phyloP scores from a whole-genome alignment of 2,888 invertebrate species.

The Arge pagana region DNA sequence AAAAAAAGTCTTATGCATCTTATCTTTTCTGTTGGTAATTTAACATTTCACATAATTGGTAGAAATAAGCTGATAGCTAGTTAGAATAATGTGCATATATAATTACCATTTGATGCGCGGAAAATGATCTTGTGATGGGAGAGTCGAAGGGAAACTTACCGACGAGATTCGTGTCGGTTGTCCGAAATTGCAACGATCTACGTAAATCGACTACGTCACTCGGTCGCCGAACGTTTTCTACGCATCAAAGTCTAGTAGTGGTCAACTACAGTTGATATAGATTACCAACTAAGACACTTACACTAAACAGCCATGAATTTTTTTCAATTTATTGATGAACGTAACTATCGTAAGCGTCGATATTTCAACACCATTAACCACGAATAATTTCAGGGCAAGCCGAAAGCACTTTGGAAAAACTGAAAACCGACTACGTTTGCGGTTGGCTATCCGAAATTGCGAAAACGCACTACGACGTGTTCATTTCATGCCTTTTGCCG shows the following conservation, averaged over 20 bases:
- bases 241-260: constrained; percentile 35
- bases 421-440: constrained; percentile 92
- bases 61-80: constrained; percentile 48
- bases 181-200: too few species aligned
- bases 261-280: constrained; percentile 19
- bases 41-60: constrained; percentile 47
- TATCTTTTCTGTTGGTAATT: constrained; percentile 58
- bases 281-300: constrained; percentile 6
- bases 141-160: too few species aligned
- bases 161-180: too few species aligned
- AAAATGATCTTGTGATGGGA: too few species aligned
- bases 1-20: constrained; percentile 57
- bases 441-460: constrained; percentile 88
- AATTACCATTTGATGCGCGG: constrained; percentile 36
- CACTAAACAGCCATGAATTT: constrained; percentile 13
- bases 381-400: constrained; percentile 64
- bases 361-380: constrained; percentile 21
- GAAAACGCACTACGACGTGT: constrained; percentile 82
- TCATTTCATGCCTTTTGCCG: constrained; percentile 91
- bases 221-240: too few species aligned
- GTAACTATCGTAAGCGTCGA: too few species aligned
- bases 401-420: constrained; percentile 86
- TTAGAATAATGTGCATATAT: constrained; percentile 37
- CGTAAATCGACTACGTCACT: too few species aligned
- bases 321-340: too few species aligned